phyloP scores from a whole-genome alignment of 2,888 invertebrate species.

The Habroteleia sp. region DNA sequence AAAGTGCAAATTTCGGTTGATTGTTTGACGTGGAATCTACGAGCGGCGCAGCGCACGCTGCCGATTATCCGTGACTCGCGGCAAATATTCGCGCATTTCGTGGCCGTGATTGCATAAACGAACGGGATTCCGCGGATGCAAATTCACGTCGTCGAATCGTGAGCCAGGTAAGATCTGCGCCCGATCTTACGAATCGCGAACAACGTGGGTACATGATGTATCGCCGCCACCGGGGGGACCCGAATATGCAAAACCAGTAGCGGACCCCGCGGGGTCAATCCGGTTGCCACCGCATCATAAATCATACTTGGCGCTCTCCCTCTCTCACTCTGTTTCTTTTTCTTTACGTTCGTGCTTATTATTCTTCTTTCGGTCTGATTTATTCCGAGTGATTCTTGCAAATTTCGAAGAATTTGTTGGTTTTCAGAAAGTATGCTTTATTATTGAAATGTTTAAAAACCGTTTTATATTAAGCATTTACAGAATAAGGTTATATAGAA shows the following conservation, averaged over 20 bases:
- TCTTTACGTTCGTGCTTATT: slow-evolving; percentile 24
- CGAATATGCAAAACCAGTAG: slow-evolving; percentile 77
- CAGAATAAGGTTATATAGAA: too few relatives aligned
- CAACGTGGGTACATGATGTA: slow-evolving; percentile 74
- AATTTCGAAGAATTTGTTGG: neutral
- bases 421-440: too few relatives aligned
- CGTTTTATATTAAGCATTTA: too few relatives aligned
- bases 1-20: slow-evolving; percentile 27
- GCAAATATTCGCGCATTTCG: slow-evolving; percentile 63
- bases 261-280: slow-evolving; percentile 71
- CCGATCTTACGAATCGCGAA: slow-evolving; percentile 56
- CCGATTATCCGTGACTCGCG: slow-evolving; percentile 64
- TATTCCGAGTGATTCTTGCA: neutral
- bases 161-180: slow-evolving; percentile 49
- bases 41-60: slow-evolving; percentile 33
- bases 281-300: slow-evolving; percentile 68
- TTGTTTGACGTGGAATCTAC: slow-evolving; percentile 37
- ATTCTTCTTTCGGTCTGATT: slow-evolving; percentile 19
- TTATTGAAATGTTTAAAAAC: too few relatives aligned
- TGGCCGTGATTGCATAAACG: slow-evolving; percentile 54
- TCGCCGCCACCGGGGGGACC: slow-evolving; percentile 77
- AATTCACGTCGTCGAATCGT: slow-evolving; percentile 80
- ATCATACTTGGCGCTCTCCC: slow-evolving; percentile 69
- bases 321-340: slow-evolving; percentile 50
- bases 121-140: slow-evolving; percentile 79